These are phyloP conservation scores for Notocelia uddmanniana DNA, from an alignment of 2,888 invertebrate genomes.

Conservation along the genomic window DNA sequence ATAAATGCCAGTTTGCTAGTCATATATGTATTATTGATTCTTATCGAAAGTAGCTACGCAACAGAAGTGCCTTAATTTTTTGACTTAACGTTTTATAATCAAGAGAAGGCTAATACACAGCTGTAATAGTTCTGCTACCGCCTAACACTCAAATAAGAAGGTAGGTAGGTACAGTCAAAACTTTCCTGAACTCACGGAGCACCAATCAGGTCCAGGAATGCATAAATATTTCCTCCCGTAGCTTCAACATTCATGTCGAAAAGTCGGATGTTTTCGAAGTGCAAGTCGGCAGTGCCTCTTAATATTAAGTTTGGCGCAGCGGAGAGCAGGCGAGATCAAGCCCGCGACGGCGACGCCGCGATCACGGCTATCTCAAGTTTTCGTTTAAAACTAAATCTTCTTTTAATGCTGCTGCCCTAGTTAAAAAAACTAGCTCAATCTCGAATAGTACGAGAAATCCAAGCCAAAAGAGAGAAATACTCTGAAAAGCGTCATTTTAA, in stretches of 20 bases:
- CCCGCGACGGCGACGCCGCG: slow-evolving; percentile 1
- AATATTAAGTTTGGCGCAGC: slow-evolving; percentile 39
- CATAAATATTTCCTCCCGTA: slow-evolving; percentile 32
- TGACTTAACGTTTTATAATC: not conserved
- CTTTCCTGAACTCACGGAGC: slow-evolving; percentile 16
- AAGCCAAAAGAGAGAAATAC: not conserved
- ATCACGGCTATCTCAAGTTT: slow-evolving; percentile 29
- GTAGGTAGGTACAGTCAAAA: slow-evolving; percentile 20
- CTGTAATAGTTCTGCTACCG: too few species aligned
- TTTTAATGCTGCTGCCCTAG: slow-evolving; percentile 19
- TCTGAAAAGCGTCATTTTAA: not conserved
- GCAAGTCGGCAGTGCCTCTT: slow-evolving; percentile 27
- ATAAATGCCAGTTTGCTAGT: too few species aligned
- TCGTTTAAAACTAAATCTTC: slow-evolving; percentile 28
- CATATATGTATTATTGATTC: too few species aligned
- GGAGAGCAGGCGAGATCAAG: not conserved
- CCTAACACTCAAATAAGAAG: not conserved
- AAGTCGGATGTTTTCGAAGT: slow-evolving; percentile 41
- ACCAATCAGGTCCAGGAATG: slow-evolving; percentile 38
- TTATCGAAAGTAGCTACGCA: not conserved
- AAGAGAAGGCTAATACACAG: too few species aligned
- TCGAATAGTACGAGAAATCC: not conserved
- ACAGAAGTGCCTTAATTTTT: not conserved
- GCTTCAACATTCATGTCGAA: slow-evolving; percentile 30
- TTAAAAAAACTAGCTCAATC: not conserved